Evolutionary conservation across 2,888 invertebrate genomes (phyloP), one percentile per base, ranked within the genome.

Genomic region (Cephus pygmeus): DNA sequence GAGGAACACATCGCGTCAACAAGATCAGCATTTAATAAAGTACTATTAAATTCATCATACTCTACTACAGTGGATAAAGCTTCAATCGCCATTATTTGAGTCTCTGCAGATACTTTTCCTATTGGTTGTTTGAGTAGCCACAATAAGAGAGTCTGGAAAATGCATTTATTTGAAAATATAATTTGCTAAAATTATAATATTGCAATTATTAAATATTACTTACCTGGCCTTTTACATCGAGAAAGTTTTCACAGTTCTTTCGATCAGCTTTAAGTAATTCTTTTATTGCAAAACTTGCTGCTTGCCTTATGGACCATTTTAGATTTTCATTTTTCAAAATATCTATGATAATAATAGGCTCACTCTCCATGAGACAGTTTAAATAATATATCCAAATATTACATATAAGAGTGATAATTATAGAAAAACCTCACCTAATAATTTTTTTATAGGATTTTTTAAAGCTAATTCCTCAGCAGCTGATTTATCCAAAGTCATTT

Each of bases 401-500:
- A 33, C 11, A 23, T 71, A 11, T 76, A 68, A 68, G 33, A 71
- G 1, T 36, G 40, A 56, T 23, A 73, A 33, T 73, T n/a, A 73
- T 34, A 73, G 15, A n/a, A 69, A 40, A 69, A 23, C 3, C n/a
- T 68, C 36, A 81, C 83, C 77, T 76, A 82, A 69, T 30, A 80
- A 69, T 34, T 71, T 74, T 71, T 81, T 69, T 6, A 80, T 79
- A 1, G 82, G 77, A 80, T 86, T 83, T 23, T 81, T 80, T 56
- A 82, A 81, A 0, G 83, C 81, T n/a, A 90, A 80, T 79, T 87
- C 83, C n/a, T 83, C 79, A 9, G 85, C 85, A 3, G 89, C 87
- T 33, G 80, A 81, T 34, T 75, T 77, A 74, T 86, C 82, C 11
- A 83, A 79, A n/a, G 84, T 76, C 88, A 90, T 89, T 78, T 82